A percentile compares a stretch with the other conserved stretches of the same genome.
Evolutionary conservation across 2,888 invertebrate genomes (phyloP).

Genomic region (Diarsia brunnea): DNA sequence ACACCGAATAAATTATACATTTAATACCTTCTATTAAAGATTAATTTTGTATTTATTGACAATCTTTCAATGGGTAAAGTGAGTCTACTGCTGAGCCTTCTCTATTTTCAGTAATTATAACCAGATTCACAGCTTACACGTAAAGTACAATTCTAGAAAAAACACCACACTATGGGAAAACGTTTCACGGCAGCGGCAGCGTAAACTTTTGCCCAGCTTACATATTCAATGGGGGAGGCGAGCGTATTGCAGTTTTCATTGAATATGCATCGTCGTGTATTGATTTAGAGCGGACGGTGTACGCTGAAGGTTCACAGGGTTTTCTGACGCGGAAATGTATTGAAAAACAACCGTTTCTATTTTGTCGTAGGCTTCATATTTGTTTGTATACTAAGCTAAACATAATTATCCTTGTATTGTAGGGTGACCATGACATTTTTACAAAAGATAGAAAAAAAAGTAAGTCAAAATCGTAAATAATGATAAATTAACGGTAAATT

Average conservation of each 20-base stretch:
- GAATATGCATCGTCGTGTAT: slow-evolving; percentile 53
- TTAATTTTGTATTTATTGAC: not conserved
- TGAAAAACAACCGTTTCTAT: not conserved
- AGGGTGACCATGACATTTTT: not conserved
- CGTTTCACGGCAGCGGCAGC: slow-evolving; percentile 6
- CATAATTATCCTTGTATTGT: not conserved
- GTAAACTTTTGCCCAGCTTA: slow-evolving; percentile 11
- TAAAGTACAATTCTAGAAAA: not conserved
- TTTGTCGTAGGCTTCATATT: not conserved
- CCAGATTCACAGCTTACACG: not conserved
- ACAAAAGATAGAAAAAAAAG: not conserved
- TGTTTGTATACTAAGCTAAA: too few species aligned
- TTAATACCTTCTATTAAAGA: not conserved
- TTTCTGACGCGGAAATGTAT: slow-evolving; percentile 9
- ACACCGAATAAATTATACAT: too few species aligned
- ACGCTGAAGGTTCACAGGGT: not conserved
- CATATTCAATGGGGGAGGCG: slow-evolving; percentile 29
- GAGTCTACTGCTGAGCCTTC: too few species aligned
- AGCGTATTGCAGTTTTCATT: slow-evolving; percentile 27
- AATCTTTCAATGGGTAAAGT: not conserved
- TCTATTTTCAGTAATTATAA: not conserved
- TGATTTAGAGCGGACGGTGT: slow-evolving; percentile 32
- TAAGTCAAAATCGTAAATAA: not conserved
- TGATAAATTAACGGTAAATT: not conserved
- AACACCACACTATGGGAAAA: slow-evolving; percentile 5